Conservation (phyloP, 2,888 invertebrate species). For the Pseudoips prasinana region DNA sequence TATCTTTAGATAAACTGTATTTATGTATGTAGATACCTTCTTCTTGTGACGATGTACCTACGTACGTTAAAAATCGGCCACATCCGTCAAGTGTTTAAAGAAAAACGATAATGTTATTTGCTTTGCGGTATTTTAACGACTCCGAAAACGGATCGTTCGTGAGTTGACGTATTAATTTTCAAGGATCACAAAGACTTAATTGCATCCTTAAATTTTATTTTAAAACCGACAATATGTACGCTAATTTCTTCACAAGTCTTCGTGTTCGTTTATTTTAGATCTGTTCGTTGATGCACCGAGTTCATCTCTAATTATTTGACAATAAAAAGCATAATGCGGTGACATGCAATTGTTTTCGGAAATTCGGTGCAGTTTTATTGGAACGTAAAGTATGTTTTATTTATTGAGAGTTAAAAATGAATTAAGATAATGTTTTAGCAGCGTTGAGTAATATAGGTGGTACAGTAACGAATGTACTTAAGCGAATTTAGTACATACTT, state of each 20-base stretch:
- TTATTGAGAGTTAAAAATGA: slow-evolving; percentile 64
- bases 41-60: slow-evolving; percentile 36
- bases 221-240: slow-evolving; percentile 67
- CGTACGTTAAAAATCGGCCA: slow-evolving; percentile 33
- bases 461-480: slow-evolving; percentile 1
- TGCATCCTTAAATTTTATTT: slow-evolving; percentile 73
- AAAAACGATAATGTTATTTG: slow-evolving; percentile 50
- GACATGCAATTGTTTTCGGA: slow-evolving; percentile 46
- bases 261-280: slow-evolving; percentile 52
- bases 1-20: slow-evolving; percentile 22
- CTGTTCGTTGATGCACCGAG: slow-evolving; percentile 43
- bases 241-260: slow-evolving; percentile 38
- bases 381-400: slow-evolving; percentile 62
- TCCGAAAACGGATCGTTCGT: slow-evolving; percentile 52
- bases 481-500: too few species aligned
- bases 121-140: slow-evolving; percentile 64
- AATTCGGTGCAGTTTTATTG: slow-evolving; percentile 53
- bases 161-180: slow-evolving; percentile 65
- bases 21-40: slow-evolving; percentile 15
- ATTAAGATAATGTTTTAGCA: slow-evolving; percentile 29
- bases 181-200: slow-evolving; percentile 69
- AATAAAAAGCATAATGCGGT: slow-evolving; percentile 60
- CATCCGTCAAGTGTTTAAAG: slow-evolving; percentile 40
- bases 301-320: slow-evolving; percentile 59
- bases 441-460: slow-evolving; percentile 2